Evolutionary conservation across 1,140 invertebrate species (phyloP), one percentile per base, ranked within the genome.

Genomic region (Ceratina calcarata): DNA sequence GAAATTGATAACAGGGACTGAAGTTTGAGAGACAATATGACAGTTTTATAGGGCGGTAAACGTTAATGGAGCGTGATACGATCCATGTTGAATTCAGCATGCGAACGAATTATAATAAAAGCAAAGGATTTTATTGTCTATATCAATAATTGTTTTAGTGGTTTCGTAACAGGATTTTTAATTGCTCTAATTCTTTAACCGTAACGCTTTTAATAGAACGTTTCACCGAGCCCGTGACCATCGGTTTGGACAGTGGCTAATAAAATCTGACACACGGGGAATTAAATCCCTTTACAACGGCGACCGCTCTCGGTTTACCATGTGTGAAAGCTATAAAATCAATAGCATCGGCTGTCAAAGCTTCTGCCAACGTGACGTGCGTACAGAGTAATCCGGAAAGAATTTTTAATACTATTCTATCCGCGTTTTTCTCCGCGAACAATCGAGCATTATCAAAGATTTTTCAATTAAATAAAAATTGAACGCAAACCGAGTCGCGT

Each of bases 261-360:
- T 68, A 68, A 53, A 68, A 68, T 68, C 53, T 68, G 37, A 45
- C 37, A 45, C 66, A 68, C 12, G 49, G 49, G 49, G 22, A 53
- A 53, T 53, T 27, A 53, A 66, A n/a, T 64, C 27, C 61, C 16
- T 18, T 64, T 32, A 64, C 16, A 64, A 64, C 27, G 32, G 27
- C 61, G 27, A n/a, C 22, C 37, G 64, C 37, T 3, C 13, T 22
- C 37, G 15, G 37, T 66, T 13, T 10, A 15, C 49, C 16, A 20
- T 53, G 22, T 68, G 22, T 0, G 18, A 53, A 24, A n/a, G 49
- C 66, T 10, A 13, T 16, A 53, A 68, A 53, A 53, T 68, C 66
- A n/a, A 68, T 68, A 58, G 20, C 57, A 68, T 27, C 49, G 24
- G 10, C 22, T 0, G 45, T 53, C 20, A 68, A 4, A 51, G 16